Base-by-base conservation (phyloP, 2,113 vertebrate genomes). In the Aptenodytes patagonicus region DNA sequence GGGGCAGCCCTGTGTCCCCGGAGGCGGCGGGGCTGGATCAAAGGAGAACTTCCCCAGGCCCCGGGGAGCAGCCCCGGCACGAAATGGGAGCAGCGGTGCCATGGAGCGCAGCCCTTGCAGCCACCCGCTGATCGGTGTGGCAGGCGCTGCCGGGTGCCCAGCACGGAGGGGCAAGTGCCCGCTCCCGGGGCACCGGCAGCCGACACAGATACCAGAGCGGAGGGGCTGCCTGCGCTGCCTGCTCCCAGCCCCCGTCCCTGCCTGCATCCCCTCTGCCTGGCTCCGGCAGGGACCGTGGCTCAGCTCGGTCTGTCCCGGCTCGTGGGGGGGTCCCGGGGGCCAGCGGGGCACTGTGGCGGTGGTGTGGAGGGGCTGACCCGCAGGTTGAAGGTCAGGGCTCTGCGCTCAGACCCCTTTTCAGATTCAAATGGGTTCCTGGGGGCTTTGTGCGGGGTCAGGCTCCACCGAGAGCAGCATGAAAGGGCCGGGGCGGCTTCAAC, bases 301-400 rank as follows among this genome's bases (percentile, higher is more conserved):
- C 3, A 4, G n/a, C 46, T 12, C 11, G 1, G 29, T 13, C 54
- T 9, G 9, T 22, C 44, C 16, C 1, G 5, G 66, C 60, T 44
- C 4, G 1, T 3, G 29, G 52, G 83, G 82, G 72, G 73, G 17
- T 71, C 75, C 47, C 4, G 34, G 77, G 70, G 36, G 34, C 40
- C 38, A 3, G 44, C 18, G 31, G 86, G 69, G 34, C 26, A 31
- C n/a, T 4, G 86, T 58, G 85, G 58, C 52, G 11, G 68, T 51
- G 87, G 82, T 3, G 1, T 14, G 69, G 89, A 60, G 21, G 42
- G 58, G 65, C 69, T 98, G 98, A 98, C 98, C 98, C 72, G 4
- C 76, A 91, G 98, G 98, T 97, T 98, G 98, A 95, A 98, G 98
- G 98, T 99, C 98, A 98, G 93, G 96, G 98, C 98, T 98, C 84